These are phyloP conservation scores for Ptychochromis oligacanthus DNA, from an alignment of 2,113 vertebrate species.

Conservation along the genomic window DNA sequence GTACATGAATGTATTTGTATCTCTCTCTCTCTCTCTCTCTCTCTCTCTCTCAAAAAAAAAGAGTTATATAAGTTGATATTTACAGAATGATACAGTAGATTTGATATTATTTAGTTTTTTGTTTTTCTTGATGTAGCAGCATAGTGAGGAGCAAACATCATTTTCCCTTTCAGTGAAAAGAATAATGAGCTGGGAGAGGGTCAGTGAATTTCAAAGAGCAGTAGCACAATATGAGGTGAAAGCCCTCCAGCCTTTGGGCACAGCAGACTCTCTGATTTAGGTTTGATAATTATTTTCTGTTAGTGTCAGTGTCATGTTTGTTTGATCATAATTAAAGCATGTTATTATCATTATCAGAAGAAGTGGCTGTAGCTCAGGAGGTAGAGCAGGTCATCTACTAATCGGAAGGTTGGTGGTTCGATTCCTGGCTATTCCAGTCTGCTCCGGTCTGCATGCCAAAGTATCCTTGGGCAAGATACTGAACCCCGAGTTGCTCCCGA, in stretches of 20 bases:
- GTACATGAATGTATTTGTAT: neutral
- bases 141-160: neutral
- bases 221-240: neutral
- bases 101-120: neutral
- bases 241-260: neutral
- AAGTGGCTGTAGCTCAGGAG: no score
- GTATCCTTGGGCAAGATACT: no score
- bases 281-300: neutral
- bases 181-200: neutral
- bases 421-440: no score
- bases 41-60: neutral
- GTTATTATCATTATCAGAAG: neutral
- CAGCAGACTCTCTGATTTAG: neutral
- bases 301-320: neutral
- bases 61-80: neutral
- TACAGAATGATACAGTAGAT: neutral
- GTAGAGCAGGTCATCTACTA: no score
- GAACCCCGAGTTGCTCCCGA: no score
- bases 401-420: no score
- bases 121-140: neutral
- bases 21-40: no score
- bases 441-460: no score
- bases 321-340: neutral
- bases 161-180: neutral
- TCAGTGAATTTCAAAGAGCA: neutral